Evolutionary conservation across 1,140 invertebrate genomes (phyloP).

Genomic region (Asbolus verrucosus): DNA sequence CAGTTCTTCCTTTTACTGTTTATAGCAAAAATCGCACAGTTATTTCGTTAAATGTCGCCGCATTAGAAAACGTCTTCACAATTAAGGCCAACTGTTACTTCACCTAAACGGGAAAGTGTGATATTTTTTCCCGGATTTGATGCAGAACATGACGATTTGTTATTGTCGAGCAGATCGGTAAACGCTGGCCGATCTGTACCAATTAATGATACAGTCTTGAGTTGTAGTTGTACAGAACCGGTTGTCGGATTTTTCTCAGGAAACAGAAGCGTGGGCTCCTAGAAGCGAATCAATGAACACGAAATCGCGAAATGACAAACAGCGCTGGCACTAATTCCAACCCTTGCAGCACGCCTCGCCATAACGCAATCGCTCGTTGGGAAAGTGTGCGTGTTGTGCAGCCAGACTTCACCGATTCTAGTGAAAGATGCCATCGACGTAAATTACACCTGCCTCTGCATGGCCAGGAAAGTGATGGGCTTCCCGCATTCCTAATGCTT

Average conservation of each 20-base stretch:
- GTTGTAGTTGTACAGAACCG: not conserved
- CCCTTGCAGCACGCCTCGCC: not conserved
- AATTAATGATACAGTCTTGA: slow-evolving; percentile 9
- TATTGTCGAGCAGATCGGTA: not conserved
- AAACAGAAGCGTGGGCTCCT: slow-evolving; percentile 1
- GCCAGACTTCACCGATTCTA: not conserved
- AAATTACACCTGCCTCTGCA: slow-evolving; percentile 11
- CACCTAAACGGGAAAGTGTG: too few species aligned
- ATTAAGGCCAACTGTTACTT: slow-evolving; percentile 1
- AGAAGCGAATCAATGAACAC: slow-evolving; percentile 9
- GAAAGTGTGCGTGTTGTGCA: too few species aligned
- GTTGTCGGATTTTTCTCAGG: slow-evolving; percentile 6
- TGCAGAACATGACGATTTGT: not conserved
- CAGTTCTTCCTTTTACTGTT: slow-evolving; percentile 14
- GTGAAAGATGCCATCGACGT: slow-evolving; percentile 10
- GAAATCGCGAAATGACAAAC: not conserved
- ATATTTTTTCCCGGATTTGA: not conserved
- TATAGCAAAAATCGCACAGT: not conserved
- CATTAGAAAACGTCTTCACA: not conserved
- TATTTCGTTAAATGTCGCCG: not conserved
- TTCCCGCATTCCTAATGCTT: slow-evolving; percentile 19
- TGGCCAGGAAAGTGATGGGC: slow-evolving; percentile 14
- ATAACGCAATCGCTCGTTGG: too few species aligned
- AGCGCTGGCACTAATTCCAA: not conserved
- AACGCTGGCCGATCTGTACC: not conserved